Evolutionary conservation across 23 tunicate species (phyloP), one percentile per base, ranked within the genome.

Genomic region (Halocynthia roretzi): DNA sequence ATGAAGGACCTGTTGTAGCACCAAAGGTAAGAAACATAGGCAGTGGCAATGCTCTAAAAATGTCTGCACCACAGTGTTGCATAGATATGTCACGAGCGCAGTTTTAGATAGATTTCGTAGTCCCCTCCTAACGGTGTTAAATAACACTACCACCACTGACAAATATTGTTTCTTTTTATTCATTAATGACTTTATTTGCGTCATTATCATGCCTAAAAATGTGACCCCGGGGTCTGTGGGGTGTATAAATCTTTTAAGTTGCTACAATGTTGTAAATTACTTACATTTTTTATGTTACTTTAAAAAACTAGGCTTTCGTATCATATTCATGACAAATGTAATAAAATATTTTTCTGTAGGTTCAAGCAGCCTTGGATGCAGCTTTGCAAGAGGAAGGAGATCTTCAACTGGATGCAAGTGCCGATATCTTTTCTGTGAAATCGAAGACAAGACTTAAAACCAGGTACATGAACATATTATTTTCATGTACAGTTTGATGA

Each of bases 361-460:
- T 92, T 10, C 98, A 92, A 82, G 98, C 98, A 0, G 98, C 98
- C 5, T 75, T 92, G 56, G 87, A 92, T 51, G 98, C 92, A 8
- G 98, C 98, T 9, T 69, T 92, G 51, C 87, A 92, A 77, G 98
- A 92, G 48, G 98, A 92, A 74, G 91, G 83, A 7, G 98, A 92
- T 54, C 31, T 92, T 10, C 80, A 86, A 9, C 75, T 92, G 52
- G 98, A 92, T 70, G 98, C 98, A 0, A 77, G 90, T 71, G 85
- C 89, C 14, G 83, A 70, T 40, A 80, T 85, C 53, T 80, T 80
- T 63, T 71, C 89, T 7, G 71, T 76, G 68, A 86, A 86, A 18
- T 53, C 78, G 19, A 74, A 74, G 64, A 74, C 55, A 2, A 74
- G 56, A 54, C 56, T 53, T 19, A 74, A 54, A 56, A 74, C 78